Evolutionary conservation across 2,888 invertebrate genomes (phyloP).

Genomic region (Malthinus seriepunctatus): DNA sequence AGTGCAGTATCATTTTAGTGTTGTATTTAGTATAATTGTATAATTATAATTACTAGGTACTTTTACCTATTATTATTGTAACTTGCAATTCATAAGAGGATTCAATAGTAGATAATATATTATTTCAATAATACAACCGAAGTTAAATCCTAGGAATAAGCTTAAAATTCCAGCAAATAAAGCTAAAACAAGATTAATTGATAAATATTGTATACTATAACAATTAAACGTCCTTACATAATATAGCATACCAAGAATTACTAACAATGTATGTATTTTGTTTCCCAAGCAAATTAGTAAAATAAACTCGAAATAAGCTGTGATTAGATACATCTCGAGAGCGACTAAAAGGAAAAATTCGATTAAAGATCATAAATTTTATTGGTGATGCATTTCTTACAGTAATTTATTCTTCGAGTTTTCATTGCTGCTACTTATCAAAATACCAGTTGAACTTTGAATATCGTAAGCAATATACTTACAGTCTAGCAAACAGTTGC

Average conservation of each 20-base stretch:
- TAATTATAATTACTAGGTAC: no score
- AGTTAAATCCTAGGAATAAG: constrained; percentile 71
- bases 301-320: constrained; percentile 66
- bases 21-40: no score
- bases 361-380: no score
- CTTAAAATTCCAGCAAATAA: constrained; percentile 74
- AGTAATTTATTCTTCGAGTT: no score
- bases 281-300: constrained; percentile 67
- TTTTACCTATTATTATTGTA: no score
- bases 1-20: no score
- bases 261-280: constrained; percentile 67
- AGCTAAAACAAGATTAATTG: constrained; percentile 56
- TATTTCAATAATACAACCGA: constrained; percentile 69
- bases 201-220: not conserved
- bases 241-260: constrained; percentile 70
- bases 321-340: constrained; percentile 56
- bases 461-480: constrained; percentile 64
- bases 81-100: no score
- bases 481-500: constrained; percentile 65
- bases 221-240: constrained; percentile 57
- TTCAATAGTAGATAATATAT: constrained; percentile 59
- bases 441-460: constrained; percentile 63
- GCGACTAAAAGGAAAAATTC: constrained; percentile 31
- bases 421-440: not conserved
- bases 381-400: not conserved